Evolutionary conservation across 1,140 invertebrate genomes (phyloP), one percentile per base, ranked within the genome.

Genomic region (Hesperophylax magnus): DNA sequence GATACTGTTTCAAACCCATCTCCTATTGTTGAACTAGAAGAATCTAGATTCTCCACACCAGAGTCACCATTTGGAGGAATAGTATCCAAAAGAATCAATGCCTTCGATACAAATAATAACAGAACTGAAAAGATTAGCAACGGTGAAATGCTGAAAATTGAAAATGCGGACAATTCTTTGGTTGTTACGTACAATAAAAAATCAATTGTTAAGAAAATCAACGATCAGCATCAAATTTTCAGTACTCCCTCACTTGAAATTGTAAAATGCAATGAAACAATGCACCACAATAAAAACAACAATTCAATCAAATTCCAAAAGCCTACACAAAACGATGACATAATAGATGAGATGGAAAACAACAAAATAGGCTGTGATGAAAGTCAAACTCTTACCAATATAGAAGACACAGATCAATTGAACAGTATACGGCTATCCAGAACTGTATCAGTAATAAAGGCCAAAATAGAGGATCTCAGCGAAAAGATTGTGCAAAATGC

Each of bases 41-140:
- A 80, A 18, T 75, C 78, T 8, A 80, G 78, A 75, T 78, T 80
- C 53, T 84, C 83, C 14, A 84, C 83, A 15, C 83, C 83, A n/a
- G 78, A 81, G 53, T 34, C 60, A 20, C 69, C 47, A 7, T 80
- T 80, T 52, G 58, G 78, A 39, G 77, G 63, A 52, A 39, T 76
- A 53, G 72, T 79, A 22, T 76, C 54, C 18, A 78, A 79, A 39
- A 75, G 39, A 77, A 83, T 75, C n/a, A 74, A 76, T 34, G 6
- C 11, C 3, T 39, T 34, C 20, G 54, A 63, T 76, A 63, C 4
- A 15, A 63, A 71, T 69, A 78, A 56, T 58, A 78, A 71, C 15
- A 11, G 31, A 18, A 52, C 24, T 34, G 77, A 53, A 67, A 67
- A n/a, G 7, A 31, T n/a, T 5, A 14, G 14, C 11, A 54, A 78